These are phyloP conservation scores for Chlamydotis undulata DNA, from an alignment of 2,113 vertebrate species.

Conservation along the genomic window DNA sequence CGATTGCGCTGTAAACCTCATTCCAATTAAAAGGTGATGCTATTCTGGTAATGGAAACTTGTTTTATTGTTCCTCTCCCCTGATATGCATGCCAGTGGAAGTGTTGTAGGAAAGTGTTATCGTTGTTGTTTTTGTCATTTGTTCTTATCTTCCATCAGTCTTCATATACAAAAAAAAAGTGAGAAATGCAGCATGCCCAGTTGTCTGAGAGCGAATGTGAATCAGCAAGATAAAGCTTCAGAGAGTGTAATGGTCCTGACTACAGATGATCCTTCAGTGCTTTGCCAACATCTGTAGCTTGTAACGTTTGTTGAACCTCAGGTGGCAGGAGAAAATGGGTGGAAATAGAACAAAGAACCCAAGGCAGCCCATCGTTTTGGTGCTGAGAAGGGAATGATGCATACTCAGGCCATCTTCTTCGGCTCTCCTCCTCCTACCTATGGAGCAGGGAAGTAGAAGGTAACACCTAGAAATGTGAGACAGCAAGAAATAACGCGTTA, in stretches of 20 bases:
- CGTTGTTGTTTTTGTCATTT: neutral
- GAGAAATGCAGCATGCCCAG: constrained; percentile 25
- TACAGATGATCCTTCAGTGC: neutral
- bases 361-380: neutral
- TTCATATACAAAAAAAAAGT: constrained; percentile 28
- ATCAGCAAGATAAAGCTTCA: constrained; percentile 36
- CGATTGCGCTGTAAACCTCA: constrained; percentile 30
- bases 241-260: constrained; percentile 11
- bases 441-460: neutral
- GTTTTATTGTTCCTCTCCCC: constrained; percentile 55
- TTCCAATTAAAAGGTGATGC: constrained; percentile 60
- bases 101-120: constrained; percentile 25
- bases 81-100: neutral
- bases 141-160: constrained; percentile 44
- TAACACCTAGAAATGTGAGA: neutral
- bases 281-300: neutral
- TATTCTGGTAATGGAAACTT: constrained; percentile 59
- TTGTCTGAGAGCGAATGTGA: neutral
- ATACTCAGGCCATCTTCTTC: neutral
- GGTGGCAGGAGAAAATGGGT: neutral
- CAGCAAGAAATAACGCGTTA: neutral
- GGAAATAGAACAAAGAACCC: neutral
- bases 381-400: neutral
- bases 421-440: neutral
- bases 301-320: neutral